These are phyloP conservation scores for Drosophila maculinotata DNA, from an alignment of 2,888 invertebrate genomes.

Conservation along the genomic window DNA sequence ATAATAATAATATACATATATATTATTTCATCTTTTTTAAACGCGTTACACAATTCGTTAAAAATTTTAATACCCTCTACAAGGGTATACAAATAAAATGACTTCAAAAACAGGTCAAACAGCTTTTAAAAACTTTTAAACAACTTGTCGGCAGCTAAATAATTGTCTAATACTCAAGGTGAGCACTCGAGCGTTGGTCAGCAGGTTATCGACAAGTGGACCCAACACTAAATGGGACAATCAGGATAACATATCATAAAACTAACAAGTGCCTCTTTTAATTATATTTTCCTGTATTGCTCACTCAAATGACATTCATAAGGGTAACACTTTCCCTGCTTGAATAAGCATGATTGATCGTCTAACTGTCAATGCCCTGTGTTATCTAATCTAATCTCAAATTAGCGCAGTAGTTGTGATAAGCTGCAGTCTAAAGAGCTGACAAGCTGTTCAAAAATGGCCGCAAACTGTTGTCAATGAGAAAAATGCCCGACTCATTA, in stretches of 20 bases:
- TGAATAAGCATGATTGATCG: slow-evolving; percentile 27
- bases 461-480: slow-evolving; percentile 13
- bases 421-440: slow-evolving; percentile 10
- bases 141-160: slow-evolving; percentile 10
- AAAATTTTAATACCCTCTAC: too few relatives aligned
- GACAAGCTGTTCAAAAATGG: slow-evolving; percentile 5
- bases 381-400: slow-evolving; percentile 20
- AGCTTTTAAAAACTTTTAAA: background rate
- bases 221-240: background rate
- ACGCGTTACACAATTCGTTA: too few relatives aligned
- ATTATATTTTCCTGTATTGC: slow-evolving; percentile 22
- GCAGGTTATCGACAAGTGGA: slow-evolving; percentile 22
- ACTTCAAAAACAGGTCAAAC: background rate
- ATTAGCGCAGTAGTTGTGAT: slow-evolving; percentile 21
- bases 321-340: slow-evolving; percentile 21
- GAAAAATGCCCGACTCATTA: background rate
- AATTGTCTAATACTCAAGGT: background rate
- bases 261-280: slow-evolving; percentile 10
- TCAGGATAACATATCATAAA: slow-evolving; percentile 36
- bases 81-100: background rate
- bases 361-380: background rate
- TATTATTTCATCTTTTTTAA: too few relatives aligned
- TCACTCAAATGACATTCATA: slow-evolving; percentile 11
- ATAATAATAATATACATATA: too few relatives aligned
- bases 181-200: background rate